Conservation (phyloP, 2,888 invertebrate species). For the Tryphoninae sp. region DNA sequence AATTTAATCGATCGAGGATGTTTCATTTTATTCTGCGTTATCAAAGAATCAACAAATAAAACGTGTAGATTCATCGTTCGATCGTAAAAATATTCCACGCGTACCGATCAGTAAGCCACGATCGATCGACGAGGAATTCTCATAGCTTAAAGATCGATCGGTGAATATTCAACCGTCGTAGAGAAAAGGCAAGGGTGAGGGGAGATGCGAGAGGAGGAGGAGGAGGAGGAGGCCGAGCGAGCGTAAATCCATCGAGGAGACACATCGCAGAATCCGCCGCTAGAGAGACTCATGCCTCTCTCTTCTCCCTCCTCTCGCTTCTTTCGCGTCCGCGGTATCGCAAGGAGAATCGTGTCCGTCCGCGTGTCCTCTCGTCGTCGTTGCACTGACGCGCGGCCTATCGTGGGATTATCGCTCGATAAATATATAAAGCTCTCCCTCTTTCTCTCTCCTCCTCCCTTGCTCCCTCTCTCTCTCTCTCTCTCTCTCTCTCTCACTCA, state of each 20-base stretch:
- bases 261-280: slow-evolving; percentile 43
- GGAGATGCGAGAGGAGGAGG: no score
- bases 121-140: slow-evolving; percentile 16
- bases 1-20: neutral
- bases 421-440: slow-evolving; percentile 65
- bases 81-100: neutral
- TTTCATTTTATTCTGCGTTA: neutral
- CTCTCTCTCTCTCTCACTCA: no score
- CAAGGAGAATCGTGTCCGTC: slow-evolving; percentile 43
- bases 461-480: neutral
- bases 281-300: slow-evolving; percentile 13
- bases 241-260: slow-evolving; percentile 59
- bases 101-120: neutral
- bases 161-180: slow-evolving; percentile 29
- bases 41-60: neutral
- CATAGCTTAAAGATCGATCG: slow-evolving; percentile 51
- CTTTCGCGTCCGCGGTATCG: slow-evolving; percentile 7
- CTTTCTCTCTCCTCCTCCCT: neutral
- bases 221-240: slow-evolving; percentile 22
- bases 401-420: slow-evolving; percentile 67
- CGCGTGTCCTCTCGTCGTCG: slow-evolving; percentile 46
- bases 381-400: slow-evolving; percentile 56
- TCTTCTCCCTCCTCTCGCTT: neutral
- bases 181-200: slow-evolving; percentile 13
- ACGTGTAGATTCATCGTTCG: neutral